phyloP scores from a whole-genome alignment of 2,888 invertebrate genomes.

The Sarcophaga rosellei region DNA sequence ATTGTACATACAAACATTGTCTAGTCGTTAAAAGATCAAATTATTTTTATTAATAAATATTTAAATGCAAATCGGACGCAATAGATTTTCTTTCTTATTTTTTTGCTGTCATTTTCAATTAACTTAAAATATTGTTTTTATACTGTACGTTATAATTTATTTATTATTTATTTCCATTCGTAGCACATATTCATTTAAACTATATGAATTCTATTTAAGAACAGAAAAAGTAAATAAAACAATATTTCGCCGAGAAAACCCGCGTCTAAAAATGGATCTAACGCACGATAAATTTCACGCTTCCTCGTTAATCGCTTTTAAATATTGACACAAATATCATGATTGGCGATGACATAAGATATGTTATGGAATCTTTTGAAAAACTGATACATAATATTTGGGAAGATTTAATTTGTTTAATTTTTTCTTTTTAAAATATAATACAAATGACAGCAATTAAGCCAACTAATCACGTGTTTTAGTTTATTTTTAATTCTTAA shows the following conservation, averaged over 20 bases:
- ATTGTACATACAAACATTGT: no score
- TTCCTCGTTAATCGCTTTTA: background rate
- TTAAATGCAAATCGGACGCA: no score
- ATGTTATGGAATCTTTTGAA: conserved; percentile 8
- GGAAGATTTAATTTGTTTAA: background rate
- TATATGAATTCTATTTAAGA: conserved; percentile 5
- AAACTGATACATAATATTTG: background rate
- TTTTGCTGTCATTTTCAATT: no score
- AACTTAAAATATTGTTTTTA: no score
- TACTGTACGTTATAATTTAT: background rate
- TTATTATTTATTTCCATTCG: background rate
- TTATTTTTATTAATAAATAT: no score
- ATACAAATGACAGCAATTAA: background rate
- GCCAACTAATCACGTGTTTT: conserved; percentile 3
- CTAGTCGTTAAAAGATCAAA: no score
- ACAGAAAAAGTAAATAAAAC: background rate
- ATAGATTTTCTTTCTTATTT: no score
- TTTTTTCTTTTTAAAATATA: background rate
- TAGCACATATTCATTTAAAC: background rate
- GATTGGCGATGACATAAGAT: background rate
- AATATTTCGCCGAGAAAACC: background rate
- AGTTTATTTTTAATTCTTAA: no score
- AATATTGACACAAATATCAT: conserved; percentile 35
- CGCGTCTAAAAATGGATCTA: conserved; percentile 17
- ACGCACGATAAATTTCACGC: conserved; percentile 7